Evolutionary conservation across 1,140 invertebrate species (phyloP).

Genomic region (Drosophila guanche): DNA sequence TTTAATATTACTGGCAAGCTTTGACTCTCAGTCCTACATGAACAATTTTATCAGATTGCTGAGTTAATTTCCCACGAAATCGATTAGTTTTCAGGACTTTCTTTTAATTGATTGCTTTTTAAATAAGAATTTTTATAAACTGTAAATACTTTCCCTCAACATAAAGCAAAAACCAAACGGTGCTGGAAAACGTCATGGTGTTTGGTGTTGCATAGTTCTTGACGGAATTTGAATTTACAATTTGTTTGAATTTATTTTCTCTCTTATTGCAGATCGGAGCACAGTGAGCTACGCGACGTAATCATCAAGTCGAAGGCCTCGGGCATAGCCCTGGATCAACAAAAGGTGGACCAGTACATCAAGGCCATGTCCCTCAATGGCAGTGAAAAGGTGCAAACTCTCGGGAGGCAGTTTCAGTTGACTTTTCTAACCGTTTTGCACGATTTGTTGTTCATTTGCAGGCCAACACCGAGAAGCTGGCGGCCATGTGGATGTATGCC

Average conservation of each 20-base stretch:
- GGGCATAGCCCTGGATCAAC: slow-evolving; percentile 64
- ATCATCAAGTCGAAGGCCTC: slow-evolving; percentile 73
- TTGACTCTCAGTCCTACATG: too few relatives aligned
- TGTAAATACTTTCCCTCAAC: too few relatives aligned
- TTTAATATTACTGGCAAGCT: too few relatives aligned
- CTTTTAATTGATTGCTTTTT: too few relatives aligned
- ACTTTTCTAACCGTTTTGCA: not conserved
- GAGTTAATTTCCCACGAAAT: too few relatives aligned
- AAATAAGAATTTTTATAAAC: too few relatives aligned
- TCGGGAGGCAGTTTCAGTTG: not conserved
- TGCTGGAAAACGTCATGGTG: not conserved
- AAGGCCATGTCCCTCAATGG: slow-evolving; percentile 74
- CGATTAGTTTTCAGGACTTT: too few relatives aligned
- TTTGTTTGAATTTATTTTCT: not conserved
- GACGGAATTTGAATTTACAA: not conserved
- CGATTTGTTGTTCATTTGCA: not conserved
- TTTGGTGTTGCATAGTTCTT: not conserved
- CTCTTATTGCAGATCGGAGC: slow-evolving; percentile 53
- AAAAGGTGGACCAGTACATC: slow-evolving; percentile 78
- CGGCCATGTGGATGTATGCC: slow-evolving; percentile 80
- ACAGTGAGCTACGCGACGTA: slow-evolving; percentile 65
- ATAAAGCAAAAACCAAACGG: not conserved
- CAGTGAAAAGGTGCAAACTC: slow-evolving; percentile 63
- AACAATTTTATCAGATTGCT: too few relatives aligned
- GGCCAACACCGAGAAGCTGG: slow-evolving; percentile 72